Conservation (phyloP, 2,888 invertebrate species). For the Siphonodentalium dalli region DNA sequence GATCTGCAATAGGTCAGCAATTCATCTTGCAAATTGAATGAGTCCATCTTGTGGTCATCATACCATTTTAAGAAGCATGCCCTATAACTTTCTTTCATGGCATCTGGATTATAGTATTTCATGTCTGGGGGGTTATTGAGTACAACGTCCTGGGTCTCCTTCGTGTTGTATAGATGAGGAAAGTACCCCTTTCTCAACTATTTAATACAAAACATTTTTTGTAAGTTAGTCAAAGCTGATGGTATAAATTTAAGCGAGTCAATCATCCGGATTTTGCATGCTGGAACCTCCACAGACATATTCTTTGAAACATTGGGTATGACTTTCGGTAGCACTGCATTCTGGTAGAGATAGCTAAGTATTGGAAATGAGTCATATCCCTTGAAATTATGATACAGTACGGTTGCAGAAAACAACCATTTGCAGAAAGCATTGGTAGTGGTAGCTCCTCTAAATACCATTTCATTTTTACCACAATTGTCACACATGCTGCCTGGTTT, state of each 20-base stretch:
- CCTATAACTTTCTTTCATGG: conserved; percentile 25
- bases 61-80: conserved; percentile 23
- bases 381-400: conserved; percentile 21
- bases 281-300: too few relatives aligned
- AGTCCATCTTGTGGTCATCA: conserved; percentile 7
- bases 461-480: too few relatives aligned
- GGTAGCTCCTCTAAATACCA: too few relatives aligned
- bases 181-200: conserved; percentile 28
- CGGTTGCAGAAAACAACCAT: conserved; percentile 13
- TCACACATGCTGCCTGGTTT: too few relatives aligned
- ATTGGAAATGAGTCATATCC: conserved; percentile 17
- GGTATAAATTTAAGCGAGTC: conserved; percentile 30
- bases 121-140: conserved; percentile 22
- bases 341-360: conserved; percentile 8
- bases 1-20: conserved; percentile 20
- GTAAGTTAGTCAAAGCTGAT: conserved; percentile 26
- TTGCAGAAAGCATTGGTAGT: conserved; percentile 10
- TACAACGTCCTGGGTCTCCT: conserved; percentile 20
- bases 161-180: conserved; percentile 27
- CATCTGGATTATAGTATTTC: conserved; percentile 25
- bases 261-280: too few relatives aligned
- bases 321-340: conserved; percentile 10
- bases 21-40: conserved; percentile 19
- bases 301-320: conserved; percentile 12
- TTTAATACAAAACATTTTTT: conserved; percentile 21